Evolutionary conservation across 2,888 invertebrate species (phyloP).

Genomic region (Unio pictorum): DNA sequence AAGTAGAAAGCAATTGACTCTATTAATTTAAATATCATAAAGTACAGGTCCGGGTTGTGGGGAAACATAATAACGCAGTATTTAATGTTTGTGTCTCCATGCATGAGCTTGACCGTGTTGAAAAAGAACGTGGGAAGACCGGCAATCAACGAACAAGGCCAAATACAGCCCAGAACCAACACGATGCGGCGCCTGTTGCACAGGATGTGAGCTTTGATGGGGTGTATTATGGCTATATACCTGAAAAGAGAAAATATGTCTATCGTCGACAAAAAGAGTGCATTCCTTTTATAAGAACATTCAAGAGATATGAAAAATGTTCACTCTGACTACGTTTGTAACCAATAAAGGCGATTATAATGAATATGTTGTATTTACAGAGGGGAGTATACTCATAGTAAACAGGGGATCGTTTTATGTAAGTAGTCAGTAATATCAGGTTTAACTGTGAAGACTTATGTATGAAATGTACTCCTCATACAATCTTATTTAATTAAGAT

Average conservation of each 20-base stretch:
- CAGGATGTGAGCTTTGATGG: slow-evolving; percentile 70
- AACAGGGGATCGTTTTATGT: no score
- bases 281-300: no score
- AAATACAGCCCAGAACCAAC: slow-evolving; percentile 65
- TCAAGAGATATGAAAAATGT: no score
- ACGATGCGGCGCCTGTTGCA: slow-evolving; percentile 67
- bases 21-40: slow-evolving; percentile 61
- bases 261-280: not conserved
- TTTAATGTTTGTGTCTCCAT: slow-evolving; percentile 41
- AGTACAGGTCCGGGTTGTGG: slow-evolving; percentile 43
- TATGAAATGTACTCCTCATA: no score
- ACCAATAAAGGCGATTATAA: no score
- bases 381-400: no score
- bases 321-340: no score
- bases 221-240: slow-evolving; percentile 71
- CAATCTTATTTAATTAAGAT: no score
- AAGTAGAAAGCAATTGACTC: slow-evolving; percentile 70
- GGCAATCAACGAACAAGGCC: slow-evolving; percentile 66
- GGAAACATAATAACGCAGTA: slow-evolving; percentile 66
- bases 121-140: slow-evolving; percentile 68
- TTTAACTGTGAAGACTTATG: no score
- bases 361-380: no score
- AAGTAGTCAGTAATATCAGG: no score
- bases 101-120: slow-evolving; percentile 53
- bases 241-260: slow-evolving; percentile 48